These are phyloP conservation scores for Mormyrops boulengeri DNA, from an alignment of 2,797 vertebrate species.

Conservation along the genomic window DNA sequence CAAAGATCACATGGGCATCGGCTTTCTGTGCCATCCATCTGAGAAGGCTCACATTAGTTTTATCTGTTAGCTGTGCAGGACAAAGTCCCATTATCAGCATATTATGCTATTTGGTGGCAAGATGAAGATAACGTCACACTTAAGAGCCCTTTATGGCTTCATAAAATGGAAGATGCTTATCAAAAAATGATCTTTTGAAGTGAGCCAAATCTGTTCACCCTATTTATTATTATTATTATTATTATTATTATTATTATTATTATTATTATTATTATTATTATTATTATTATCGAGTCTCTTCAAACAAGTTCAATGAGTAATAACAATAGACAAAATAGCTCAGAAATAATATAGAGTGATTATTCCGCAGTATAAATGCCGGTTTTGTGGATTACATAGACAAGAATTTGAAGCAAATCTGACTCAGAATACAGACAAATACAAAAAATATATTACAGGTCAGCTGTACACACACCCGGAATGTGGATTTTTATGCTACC, in stretches of 20 bases:
- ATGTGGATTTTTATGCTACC: not conserved
- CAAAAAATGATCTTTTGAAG: not conserved
- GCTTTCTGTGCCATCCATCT: not conserved
- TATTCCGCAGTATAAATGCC: not conserved
- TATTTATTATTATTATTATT: not conserved
- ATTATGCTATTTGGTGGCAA: not conserved
- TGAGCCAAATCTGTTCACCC: not conserved
- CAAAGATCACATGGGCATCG: not conserved
- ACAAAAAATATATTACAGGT: not conserved
- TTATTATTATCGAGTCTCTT: not conserved
- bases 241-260: not conserved
- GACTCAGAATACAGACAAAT: not conserved
- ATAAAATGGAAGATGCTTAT: not conserved
- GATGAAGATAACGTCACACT: not conserved
- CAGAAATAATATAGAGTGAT: not conserved
- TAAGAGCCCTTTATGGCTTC: not conserved
- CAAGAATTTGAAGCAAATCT: not conserved
- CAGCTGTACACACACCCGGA: not conserved
- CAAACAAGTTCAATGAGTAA: not conserved
- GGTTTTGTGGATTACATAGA: not conserved
- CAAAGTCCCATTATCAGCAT: not conserved
- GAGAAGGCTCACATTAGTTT: not conserved
- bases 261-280: too few species aligned
- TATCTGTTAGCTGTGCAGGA: not conserved
- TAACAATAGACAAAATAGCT: not conserved